These are phyloP conservation scores for Asarcornis scutulata DNA, from an alignment of 2,113 vertebrate genomes.

Conservation along the genomic window DNA sequence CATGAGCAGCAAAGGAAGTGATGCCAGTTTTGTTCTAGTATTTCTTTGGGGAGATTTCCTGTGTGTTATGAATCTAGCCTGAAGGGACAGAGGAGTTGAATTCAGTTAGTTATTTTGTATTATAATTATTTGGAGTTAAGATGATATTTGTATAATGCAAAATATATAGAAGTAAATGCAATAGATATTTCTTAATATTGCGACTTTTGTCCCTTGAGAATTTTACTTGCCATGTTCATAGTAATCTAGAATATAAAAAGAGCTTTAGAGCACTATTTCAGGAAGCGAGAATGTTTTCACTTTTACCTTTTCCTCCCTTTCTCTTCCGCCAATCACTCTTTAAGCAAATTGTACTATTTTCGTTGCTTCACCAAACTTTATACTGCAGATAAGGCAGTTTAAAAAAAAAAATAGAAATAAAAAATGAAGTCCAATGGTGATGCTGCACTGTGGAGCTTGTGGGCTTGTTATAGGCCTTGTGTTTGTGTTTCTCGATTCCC, in stretches of 20 bases:
- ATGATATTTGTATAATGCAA: not conserved
- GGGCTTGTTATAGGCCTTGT: constrained; percentile 40
- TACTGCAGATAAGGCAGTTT: not conserved
- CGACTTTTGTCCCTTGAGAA: not conserved
- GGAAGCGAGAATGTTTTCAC: not conserved
- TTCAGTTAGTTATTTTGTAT: not conserved
- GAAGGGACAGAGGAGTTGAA: not conserved
- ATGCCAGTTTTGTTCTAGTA: not conserved
- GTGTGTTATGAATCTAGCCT: not conserved
- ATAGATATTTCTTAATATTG: not conserved
- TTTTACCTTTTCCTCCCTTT: constrained; percentile 6
- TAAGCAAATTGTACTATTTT: not conserved
- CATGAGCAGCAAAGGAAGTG: not conserved
- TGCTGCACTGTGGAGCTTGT: constrained; percentile 8
- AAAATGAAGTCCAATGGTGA: not conserved
- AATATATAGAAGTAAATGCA: not conserved
- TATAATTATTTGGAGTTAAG: not conserved
- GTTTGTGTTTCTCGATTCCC: constrained; percentile 55
- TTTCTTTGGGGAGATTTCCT: not conserved
- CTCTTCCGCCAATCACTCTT: not conserved
- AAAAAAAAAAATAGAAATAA: not conserved
- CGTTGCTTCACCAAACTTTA: not conserved
- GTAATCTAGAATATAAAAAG: not conserved
- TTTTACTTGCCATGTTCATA: not conserved
- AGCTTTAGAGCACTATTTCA: not conserved